phyloP scores from a whole-genome alignment of 2,888 invertebrate species.

The Smittia sp. region DNA sequence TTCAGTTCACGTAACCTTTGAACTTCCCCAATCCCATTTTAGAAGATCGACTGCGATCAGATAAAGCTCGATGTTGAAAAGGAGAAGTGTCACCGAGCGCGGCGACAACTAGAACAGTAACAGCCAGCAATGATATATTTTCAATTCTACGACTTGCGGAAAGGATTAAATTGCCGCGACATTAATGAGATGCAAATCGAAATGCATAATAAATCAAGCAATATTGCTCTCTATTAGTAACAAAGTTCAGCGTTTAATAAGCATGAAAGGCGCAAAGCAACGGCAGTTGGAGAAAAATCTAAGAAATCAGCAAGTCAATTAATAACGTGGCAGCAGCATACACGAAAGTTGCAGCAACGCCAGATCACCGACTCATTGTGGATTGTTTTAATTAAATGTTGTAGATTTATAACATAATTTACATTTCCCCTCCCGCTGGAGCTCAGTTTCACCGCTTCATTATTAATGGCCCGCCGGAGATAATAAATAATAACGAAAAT shows the following conservation, averaged over 20 bases:
- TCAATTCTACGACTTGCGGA: conserved; percentile 6
- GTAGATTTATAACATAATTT: conserved; percentile 35
- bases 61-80: not conserved
- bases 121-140: no score
- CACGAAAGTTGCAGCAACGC: not conserved
- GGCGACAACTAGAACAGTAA: no score
- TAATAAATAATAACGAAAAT: not conserved
- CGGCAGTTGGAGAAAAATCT: conserved; percentile 12
- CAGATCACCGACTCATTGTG: conserved; percentile 18
- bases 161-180: conserved; percentile 39
- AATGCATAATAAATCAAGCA: conserved; percentile 32
- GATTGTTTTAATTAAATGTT: conserved; percentile 34
- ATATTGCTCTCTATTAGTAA: conserved; percentile 20
- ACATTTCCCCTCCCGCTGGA: conserved; percentile 5
- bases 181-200: conserved; percentile 38
- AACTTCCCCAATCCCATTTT: no score
- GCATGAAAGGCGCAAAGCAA: not conserved
- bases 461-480: not conserved
- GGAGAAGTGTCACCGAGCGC: not conserved
- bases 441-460: not conserved
- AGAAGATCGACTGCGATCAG: conserved; percentile 27
- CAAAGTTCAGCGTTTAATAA: not conserved
- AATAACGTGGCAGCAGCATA: conserved; percentile 26
- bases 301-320: conserved; percentile 38
- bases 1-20: no score